Evolutionary conservation across 1,140 invertebrate genomes (phyloP).

Genomic region (Aplysia californica): DNA sequence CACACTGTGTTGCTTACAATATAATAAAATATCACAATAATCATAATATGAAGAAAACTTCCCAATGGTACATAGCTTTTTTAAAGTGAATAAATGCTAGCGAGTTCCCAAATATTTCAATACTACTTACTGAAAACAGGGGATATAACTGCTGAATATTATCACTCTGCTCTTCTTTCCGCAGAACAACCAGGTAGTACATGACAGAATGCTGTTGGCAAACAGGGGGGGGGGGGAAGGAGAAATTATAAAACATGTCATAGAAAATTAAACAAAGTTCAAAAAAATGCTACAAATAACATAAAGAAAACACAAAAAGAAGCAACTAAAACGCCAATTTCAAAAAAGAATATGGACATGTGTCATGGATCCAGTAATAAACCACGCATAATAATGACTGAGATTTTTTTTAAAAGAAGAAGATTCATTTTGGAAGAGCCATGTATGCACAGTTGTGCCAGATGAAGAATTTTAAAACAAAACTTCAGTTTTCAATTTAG

Average conservation of each 20-base stretch:
- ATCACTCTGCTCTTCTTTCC: slow-evolving; percentile 4
- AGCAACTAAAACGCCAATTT: neutral
- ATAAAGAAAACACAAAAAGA: neutral
- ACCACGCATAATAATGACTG: too few species aligned
- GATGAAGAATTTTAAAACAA: neutral
- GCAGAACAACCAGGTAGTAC: slow-evolving; percentile 22
- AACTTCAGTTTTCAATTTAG: too few species aligned
- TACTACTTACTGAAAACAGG: slow-evolving; percentile 22
- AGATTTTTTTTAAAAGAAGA: too few species aligned
- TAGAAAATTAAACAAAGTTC: neutral
- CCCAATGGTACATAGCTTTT: neutral
- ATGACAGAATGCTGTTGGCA: slow-evolving; percentile 27
- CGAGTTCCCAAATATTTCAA: neutral
- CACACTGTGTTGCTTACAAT: neutral
- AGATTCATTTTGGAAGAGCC: too few species aligned
- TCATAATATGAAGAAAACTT: neutral
- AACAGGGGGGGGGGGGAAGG: neutral
- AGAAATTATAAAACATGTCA: neutral
- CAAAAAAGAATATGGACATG: neutral
- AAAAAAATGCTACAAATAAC: neutral
- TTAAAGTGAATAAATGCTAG: neutral
- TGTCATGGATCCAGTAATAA: neutral
- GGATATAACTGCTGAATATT: slow-evolving; percentile 13
- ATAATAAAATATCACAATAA: neutral
- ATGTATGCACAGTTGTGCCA: too few species aligned